phyloP scores from a whole-genome alignment of 2,797 vertebrate genomes.

The Sciurus vulgaris region DNA sequence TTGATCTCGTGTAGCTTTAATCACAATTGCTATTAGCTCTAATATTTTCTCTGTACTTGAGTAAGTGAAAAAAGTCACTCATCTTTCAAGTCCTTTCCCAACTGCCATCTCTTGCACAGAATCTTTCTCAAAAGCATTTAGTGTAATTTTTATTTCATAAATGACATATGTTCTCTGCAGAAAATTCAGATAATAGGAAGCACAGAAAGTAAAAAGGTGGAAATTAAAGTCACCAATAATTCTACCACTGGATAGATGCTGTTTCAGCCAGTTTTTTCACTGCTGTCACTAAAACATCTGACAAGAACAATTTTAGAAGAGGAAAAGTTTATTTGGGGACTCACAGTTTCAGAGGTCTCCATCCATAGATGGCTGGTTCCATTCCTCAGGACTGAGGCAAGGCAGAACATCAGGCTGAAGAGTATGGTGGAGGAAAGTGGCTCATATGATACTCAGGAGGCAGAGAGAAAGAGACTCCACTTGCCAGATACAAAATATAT shows the following conservation, averaged over 20 bases:
- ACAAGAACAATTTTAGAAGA: too few relatives aligned
- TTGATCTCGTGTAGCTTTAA: background rate
- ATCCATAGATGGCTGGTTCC: too few relatives aligned
- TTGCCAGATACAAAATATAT: too few relatives aligned
- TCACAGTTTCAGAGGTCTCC: too few relatives aligned
- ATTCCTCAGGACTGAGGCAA: too few relatives aligned
- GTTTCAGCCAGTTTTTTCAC: too few relatives aligned
- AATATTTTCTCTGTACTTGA: slow-evolving; percentile 39
- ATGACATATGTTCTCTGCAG: background rate
- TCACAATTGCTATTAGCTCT: background rate
- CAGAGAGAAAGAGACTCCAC: too few relatives aligned
- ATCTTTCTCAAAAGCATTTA: slow-evolving; percentile 18
- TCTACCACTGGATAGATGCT: background rate
- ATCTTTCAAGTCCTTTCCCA: slow-evolving; percentile 7
- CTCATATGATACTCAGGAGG: too few relatives aligned
- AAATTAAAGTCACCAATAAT: slow-evolving; percentile 4
- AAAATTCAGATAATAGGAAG: slow-evolving; percentile 31
- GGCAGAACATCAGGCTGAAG: too few relatives aligned
- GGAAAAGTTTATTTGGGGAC: too few relatives aligned
- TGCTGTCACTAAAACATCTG: too few relatives aligned
- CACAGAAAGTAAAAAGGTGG: slow-evolving; percentile 9
- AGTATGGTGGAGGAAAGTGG: too few relatives aligned
- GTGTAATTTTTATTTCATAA: slow-evolving; percentile 11
- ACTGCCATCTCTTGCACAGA: slow-evolving; percentile 48
- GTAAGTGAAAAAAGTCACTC: slow-evolving; percentile 5